Percentiles rank a stretch among this genome's conserved stretches.
phyloP scores from a whole-genome alignment of 2,797 vertebrate species.

The Anableps anableps region DNA sequence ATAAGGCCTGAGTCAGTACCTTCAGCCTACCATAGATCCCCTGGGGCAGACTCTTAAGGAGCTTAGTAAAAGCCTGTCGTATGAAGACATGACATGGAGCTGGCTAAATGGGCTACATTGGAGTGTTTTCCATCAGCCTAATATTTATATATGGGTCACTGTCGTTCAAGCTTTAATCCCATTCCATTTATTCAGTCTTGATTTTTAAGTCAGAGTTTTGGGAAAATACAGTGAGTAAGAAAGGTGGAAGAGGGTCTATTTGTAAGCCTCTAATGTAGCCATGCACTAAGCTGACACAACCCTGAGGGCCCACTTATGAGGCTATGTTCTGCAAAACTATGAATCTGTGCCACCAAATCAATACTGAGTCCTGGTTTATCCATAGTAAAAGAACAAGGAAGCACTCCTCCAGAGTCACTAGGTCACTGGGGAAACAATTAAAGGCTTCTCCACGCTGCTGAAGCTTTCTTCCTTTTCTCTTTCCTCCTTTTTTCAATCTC shows the following conservation, averaged over 20 bases:
- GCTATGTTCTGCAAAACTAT: constrained; percentile 52
- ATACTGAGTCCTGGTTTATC: constrained; percentile 75
- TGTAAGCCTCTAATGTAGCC: constrained; percentile 8
- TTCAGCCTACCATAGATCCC: constrained; percentile 81
- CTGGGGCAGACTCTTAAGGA: constrained; percentile 83
- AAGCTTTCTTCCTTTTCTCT: constrained; percentile 33
- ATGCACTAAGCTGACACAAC: constrained; percentile 47
- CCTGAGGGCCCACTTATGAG: constrained; percentile 48
- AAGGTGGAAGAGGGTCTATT: constrained; percentile 42
- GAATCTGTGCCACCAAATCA: constrained; percentile 69
- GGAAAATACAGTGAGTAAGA: constrained; percentile 44
- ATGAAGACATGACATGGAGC: constrained; percentile 84
- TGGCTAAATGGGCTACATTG: constrained; percentile 80
- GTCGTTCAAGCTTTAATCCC: constrained; percentile 76
- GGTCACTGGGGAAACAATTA: constrained; percentile 82
- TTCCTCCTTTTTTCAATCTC: constrained; percentile 30
- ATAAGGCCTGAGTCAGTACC: constrained; percentile 82
- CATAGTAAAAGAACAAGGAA: constrained; percentile 68
- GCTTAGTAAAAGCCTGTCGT: constrained; percentile 85
- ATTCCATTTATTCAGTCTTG: constrained; percentile 75
- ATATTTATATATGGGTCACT: constrained; percentile 78
- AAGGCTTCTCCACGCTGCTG: constrained; percentile 59
- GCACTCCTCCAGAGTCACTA: constrained; percentile 72
- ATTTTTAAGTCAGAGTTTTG: constrained; percentile 73
- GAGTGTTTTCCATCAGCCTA: constrained; percentile 82